Base-by-base conservation (phyloP, 1,140 invertebrate species). In the Amyelois transitella region DNA sequence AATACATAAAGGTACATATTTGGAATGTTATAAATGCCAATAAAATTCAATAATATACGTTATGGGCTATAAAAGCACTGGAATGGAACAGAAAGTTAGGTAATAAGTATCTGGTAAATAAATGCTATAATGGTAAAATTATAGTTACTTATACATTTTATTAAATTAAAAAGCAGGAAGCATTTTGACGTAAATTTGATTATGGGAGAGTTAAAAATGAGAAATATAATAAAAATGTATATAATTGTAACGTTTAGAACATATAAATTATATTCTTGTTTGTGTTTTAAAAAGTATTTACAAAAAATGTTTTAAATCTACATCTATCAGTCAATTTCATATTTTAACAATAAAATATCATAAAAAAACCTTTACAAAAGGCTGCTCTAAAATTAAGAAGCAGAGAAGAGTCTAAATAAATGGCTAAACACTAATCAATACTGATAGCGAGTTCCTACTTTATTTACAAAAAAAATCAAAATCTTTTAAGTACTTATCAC, bases 281-380 rank as follows among this genome's bases (percentile, higher is more conserved):
- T 38, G n/a, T n/a, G n/a, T 48, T 22, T 48, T 54, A 28, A 49
- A 20, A 55, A 47, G 28, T 73, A 73, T 70, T 66, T 73, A 69
- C 67, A 73, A 60, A 64, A 64, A 65, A 50, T 51, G 47, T 52
- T 60, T 66, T 68, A 50, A 65, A 14, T 63, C 57, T 71, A 74
- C 45, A 70, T 47, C 66, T 74, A 74, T 74, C 71, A 74, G 71
- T 74, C 71, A 58, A 68, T 68, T 68, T 64, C 54, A 65, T 68
- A 58, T 59, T 47, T 64, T 58, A 61, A 61, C 18, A 63, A 48
- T 51, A 53, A 58, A 18, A 59, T 8, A 18, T 18, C 50, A 47
- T 45, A 48, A 48, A 48, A 38, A 38, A 38, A 38, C n/a, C 32
- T 56, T 19, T 32, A 48, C 18, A 19, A 19, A 48, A 19, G 2